Base-by-base conservation (phyloP, 2,888 invertebrate species). In the Sussaba pulchella region DNA sequence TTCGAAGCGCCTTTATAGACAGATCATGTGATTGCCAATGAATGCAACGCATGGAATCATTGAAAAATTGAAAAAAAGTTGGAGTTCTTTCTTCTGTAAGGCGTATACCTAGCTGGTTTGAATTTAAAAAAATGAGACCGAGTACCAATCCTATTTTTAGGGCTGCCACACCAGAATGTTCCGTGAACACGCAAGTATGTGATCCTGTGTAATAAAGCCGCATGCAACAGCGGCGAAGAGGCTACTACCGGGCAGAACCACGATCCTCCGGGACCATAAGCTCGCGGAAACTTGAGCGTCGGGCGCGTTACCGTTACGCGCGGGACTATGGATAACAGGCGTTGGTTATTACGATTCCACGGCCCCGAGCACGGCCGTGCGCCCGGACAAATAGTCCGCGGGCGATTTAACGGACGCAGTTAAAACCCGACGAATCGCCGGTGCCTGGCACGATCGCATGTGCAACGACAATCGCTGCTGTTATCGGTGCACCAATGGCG, bases 261-360 rank as follows among this genome's bases (percentile, higher is more conserved):
- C 39, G 26, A 59, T 52, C 75, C 61, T 52, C 43, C 45, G 54
- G 63, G 71, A 54, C 63, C 41, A 50, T 70, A 74, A 73, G 74
- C 64, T 73, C 64, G 73, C 64, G 77, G 73, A 73, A 74, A 70
- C 79, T 31, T 70, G 64, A 21, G 31, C 61, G 50, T 45, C 43
- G 19, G 14, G 69, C 67, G 73, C 81, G 78, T 78, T 81, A 77
- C 81, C 78, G 81, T 81, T 81, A 81, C 69, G 73, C 77, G 69
- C 72, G 57, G 73, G 77, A 71, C 75, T 52, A n/a, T n/a, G 76
- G 71, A 80, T 76, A 80, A 80, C 80, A 72, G 61, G 50, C 52
- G 54, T 31, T 66, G 72, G 75, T 69, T 80, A 76, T 80, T 76
- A 80, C 61, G 76, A 80, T 76, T 80, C 72, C 71, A 39, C 71